Base-by-base conservation (phyloP, 64 coral and sea anemone species). In the Montipora efflorescens region DNA sequence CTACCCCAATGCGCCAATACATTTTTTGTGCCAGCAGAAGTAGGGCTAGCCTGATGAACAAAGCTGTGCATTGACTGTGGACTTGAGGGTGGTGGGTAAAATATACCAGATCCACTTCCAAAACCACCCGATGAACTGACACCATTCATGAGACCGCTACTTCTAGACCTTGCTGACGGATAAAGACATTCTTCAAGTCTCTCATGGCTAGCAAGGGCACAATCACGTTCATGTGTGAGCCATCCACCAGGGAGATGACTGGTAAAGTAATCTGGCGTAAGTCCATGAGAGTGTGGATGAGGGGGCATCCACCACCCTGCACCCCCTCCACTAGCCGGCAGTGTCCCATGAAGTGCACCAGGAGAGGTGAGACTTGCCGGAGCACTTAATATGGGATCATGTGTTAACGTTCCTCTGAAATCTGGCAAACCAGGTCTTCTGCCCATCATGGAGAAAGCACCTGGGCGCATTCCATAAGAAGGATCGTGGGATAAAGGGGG, bases 401-500 rank as follows among this genome's bases (percentile, higher is more conserved):
- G 96, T 7, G 72, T 80, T 78, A 99, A 90, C 43, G 91, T 83
- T n/a, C 87, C 77, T 86, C 84, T 89, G 43, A 84, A 91, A 36
- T 91, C 58, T 78, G 95, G 94, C 10, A 99, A 89, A 51, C 84
- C 89, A 69, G 95, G 89, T 84, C 98, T 94, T 93, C 98, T 99
- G 4, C 95, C 87, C 92, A 99, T 99, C 87, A 99, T 92, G 86
- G 98, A 96, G 74, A 99, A 99, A 16, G 98, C 98, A 89, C 95
- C 94, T 85, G 98, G 92, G 51, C 93, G 95, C 92, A 99, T 92
- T 78, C 98, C 92, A 85, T 95, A 99, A 43, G 95, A 53, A 19
- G 92, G 94, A 76, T 99, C 98, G 88, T 99, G 98, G 75, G 98
- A 80, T 70, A 99, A 92, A 77, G 98, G 94, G 52, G 98, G 98